Conservation (phyloP, 1,140 invertebrate species). For the Atopsyche davidsoni region DNA sequence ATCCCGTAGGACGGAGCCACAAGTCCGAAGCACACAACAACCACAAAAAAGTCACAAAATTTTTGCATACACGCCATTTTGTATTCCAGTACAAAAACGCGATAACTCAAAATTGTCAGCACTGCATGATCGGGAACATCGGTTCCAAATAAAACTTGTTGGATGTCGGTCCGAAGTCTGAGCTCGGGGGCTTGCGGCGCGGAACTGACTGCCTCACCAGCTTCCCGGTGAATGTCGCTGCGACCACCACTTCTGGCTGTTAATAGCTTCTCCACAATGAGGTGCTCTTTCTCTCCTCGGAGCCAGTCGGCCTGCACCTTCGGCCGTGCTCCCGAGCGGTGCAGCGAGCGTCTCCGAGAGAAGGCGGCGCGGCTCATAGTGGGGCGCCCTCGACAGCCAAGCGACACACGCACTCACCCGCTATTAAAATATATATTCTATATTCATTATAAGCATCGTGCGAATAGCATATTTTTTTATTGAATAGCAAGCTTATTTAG, state of each 20-base stretch:
- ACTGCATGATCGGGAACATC: constrained; percentile 4
- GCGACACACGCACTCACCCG: too few species aligned
- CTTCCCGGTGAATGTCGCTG: constrained; percentile 20
- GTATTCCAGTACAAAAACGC: constrained; percentile 20
- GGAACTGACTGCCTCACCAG: constrained; percentile 6
- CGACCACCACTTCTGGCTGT: constrained; percentile 16
- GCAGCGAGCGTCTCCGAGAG: too few species aligned
- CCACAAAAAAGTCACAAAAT: constrained; percentile 20
- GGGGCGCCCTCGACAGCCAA: background rate
- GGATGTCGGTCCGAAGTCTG: background rate
- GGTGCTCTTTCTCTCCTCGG: constrained; percentile 13
- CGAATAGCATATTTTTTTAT: too few species aligned
- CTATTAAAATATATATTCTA: too few species aligned
- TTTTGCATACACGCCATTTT: constrained; percentile 21
- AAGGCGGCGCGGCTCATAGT: too few species aligned
- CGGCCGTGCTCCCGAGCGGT: too few species aligned
- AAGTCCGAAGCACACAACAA: constrained; percentile 18
- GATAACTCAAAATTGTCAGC: constrained; percentile 9
- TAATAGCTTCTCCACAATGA: constrained; percentile 19
- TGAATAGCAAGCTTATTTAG: too few species aligned
- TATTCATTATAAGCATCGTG: too few species aligned
- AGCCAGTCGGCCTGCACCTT: too few species aligned
- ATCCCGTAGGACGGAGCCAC: constrained; percentile 17
- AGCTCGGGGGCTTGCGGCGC: background rate
- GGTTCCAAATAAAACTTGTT: background rate